Conservation (phyloP, 2,888 invertebrate species). For the Eupithecia subfuscata region DNA sequence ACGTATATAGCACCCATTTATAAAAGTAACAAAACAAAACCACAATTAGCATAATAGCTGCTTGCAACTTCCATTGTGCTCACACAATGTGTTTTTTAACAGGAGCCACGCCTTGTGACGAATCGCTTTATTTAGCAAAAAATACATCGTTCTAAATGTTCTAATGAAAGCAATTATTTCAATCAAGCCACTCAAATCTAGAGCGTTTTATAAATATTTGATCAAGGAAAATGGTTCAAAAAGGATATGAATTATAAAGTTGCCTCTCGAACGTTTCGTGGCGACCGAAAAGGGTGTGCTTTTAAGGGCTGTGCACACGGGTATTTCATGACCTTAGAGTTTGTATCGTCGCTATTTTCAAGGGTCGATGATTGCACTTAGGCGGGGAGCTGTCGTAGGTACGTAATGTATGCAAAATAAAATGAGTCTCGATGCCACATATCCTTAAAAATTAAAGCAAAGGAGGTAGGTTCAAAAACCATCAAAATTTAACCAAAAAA, state of each 20-base stretch:
- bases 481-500: no score
- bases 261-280: slow-evolving; percentile 71
- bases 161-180: slow-evolving; percentile 61
- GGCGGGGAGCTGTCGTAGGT: not conserved
- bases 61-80: slow-evolving; percentile 58
- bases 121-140: slow-evolving; percentile 3
- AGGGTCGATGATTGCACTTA: slow-evolving; percentile 51
- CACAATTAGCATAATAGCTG: slow-evolving; percentile 83
- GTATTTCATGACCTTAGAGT: slow-evolving; percentile 50
- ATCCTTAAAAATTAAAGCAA: no score
- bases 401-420: not conserved
- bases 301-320: slow-evolving; percentile 63
- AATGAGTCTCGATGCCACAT: not conserved
- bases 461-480: no score
- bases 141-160: slow-evolving; percentile 38
- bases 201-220: slow-evolving; percentile 74
- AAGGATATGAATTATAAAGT: slow-evolving; percentile 80
- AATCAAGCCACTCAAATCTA: slow-evolving; percentile 71
- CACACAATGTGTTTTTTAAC: slow-evolving; percentile 41
- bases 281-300: slow-evolving; percentile 64
- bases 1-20: slow-evolving; percentile 62
- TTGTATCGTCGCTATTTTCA: slow-evolving; percentile 57
- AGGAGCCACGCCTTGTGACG: slow-evolving; percentile 26
- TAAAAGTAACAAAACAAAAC: slow-evolving; percentile 77
- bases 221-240: slow-evolving; percentile 77